Conservation (phyloP, 1,140 invertebrate species). For the Lutraria rhynchaena region DNA sequence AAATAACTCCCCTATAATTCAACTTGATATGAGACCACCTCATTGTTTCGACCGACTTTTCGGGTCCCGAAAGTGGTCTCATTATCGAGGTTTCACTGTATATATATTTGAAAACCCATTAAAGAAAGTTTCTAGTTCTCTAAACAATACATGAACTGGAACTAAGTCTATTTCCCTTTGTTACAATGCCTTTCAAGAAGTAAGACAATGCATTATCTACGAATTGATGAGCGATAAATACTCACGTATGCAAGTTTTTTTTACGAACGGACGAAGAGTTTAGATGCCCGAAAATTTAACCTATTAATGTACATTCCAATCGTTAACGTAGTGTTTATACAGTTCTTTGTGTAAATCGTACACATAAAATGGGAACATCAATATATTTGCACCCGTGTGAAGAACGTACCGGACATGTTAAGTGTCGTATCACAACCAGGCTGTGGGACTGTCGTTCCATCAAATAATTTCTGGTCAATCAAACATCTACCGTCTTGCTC, state of each 20-base stretch:
- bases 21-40: no score
- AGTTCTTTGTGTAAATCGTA: not conserved
- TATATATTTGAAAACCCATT: no score
- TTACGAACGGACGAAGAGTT: not conserved
- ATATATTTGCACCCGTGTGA: not conserved
- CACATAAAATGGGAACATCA: not conserved
- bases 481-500: conserved; percentile 27
- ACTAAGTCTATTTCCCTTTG: no score
- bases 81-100: no score
- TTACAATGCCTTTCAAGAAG: no score
- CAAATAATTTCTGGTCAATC: conserved; percentile 7
- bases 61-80: no score
- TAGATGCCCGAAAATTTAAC: not conserved
- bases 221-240: not conserved
- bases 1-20: no score
- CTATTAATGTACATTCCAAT: not conserved
- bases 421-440: conserved; percentile 20
- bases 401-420: not conserved
- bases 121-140: no score
- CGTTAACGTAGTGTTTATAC: not conserved
- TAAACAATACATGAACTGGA: no score
- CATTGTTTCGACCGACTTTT: no score
- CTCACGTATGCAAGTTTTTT: not conserved
- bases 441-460: conserved; percentile 9
- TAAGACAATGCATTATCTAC: no score